Evolutionary conservation across 2,888 invertebrate species (phyloP).

Genomic region (Amphipyra tragopoginis): DNA sequence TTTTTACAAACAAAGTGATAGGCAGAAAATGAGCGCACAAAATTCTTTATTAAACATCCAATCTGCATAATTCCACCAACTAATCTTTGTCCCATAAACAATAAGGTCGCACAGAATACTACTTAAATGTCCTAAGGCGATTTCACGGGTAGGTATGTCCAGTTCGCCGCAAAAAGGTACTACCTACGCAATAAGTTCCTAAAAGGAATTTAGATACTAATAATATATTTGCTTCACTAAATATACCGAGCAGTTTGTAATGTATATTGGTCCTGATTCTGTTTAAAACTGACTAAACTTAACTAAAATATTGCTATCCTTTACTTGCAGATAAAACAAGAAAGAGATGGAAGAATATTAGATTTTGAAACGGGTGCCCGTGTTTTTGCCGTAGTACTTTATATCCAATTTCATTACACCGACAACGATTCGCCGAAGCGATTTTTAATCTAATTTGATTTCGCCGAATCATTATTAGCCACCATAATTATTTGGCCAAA

Average conservation of each 20-base stretch:
- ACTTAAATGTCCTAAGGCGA: constrained; percentile 36
- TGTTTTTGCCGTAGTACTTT: no score
- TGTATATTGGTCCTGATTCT: neutral
- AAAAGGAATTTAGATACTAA: constrained; percentile 21
- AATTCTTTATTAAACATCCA: neutral
- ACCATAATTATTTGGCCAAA: no score
- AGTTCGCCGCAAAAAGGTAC: constrained; percentile 19
- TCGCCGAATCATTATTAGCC: no score
- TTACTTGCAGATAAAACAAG: no score
- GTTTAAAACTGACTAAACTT: no score
- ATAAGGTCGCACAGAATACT: constrained; percentile 6
- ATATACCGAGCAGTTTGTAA: neutral
- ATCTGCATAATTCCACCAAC: constrained; percentile 4
- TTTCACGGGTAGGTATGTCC: constrained; percentile 28
- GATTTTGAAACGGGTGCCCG: no score
- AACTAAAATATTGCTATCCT: no score
- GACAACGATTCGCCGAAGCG: no score
- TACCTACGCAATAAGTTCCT: constrained; percentile 17
- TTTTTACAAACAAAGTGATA: neutral
- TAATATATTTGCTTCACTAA: constrained; percentile 7
- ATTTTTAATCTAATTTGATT: no score
- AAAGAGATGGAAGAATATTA: no score
- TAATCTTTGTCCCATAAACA: constrained; percentile 24
- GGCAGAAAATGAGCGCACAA: neutral
- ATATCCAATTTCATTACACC: no score